Evolutionary conservation across 1,140 invertebrate genomes (phyloP).

Genomic region (Drosophila insularis): DNA sequence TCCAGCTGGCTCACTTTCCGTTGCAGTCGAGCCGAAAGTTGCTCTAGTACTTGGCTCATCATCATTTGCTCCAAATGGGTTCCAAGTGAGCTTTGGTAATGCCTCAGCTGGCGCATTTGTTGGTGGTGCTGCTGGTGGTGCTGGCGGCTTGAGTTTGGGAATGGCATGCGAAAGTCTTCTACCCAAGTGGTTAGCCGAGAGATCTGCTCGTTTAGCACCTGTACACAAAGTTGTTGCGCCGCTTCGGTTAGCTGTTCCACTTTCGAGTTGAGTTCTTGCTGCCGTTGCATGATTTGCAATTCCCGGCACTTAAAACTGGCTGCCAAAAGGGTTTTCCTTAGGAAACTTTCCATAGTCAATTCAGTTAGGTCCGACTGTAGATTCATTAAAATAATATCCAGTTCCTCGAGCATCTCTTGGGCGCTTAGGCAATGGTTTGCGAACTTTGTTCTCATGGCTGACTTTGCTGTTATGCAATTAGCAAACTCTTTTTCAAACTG

Average conservation of each 20-base stretch:
- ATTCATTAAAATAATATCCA: slow-evolving; percentile 83
- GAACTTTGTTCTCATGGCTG: slow-evolving; percentile 99
- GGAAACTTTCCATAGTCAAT: not conserved
- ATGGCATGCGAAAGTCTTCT: slow-evolving; percentile 94
- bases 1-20: slow-evolving; percentile 93
- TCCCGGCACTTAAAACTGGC: not conserved
- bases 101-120: slow-evolving; percentile 86
- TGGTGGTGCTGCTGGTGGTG: too few species aligned
- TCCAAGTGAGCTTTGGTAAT: slow-evolving; percentile 97
- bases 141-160: slow-evolving; percentile 90
- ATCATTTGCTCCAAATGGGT: slow-evolving; percentile 94
- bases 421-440: slow-evolving; percentile 97
- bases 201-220: slow-evolving; percentile 97
- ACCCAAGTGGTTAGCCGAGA: slow-evolving; percentile 92
- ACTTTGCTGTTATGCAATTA: slow-evolving; percentile 96
- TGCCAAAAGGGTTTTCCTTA: not conserved
- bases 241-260: slow-evolving; percentile 85
- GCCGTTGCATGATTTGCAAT: slow-evolving; percentile 65
- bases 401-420: slow-evolving; percentile 90
- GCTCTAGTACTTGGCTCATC: slow-evolving; percentile 91
- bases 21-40: slow-evolving; percentile 92
- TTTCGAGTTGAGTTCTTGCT: slow-evolving; percentile 88
- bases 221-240: slow-evolving; percentile 55
- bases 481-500: slow-evolving; percentile 98
- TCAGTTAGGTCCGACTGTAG: slow-evolving; percentile 10